Evolutionary conservation across 2,113 vertebrate genomes (phyloP), one percentile per base, ranked within the genome.

Genomic region (Vireo altiloquus): DNA sequence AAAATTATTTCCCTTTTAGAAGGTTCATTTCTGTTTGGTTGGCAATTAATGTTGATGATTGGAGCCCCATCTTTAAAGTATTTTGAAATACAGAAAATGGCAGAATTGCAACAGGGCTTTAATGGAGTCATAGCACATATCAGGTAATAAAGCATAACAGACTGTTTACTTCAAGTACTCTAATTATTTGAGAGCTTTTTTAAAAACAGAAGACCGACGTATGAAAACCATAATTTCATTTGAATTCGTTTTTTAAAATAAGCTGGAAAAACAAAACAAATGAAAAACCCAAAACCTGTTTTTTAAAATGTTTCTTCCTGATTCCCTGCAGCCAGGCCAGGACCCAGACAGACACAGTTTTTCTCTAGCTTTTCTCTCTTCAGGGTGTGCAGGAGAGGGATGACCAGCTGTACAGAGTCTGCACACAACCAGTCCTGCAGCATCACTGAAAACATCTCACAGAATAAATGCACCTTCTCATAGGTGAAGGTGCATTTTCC

Each of bases 161-260:
- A 82, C 83, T 98, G 96, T 98, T 98, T 98, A 97, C 96, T 96
- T 75, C 95, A 90, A 94, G 75, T 46, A 54, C 56, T 35, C 78
- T 97, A 98, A 98, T 98, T 97, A 98, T 96, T 98, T 97, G 95
- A 98, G 97, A 97, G 97, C 98, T 98, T 97, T 97, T 95, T 77
- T 47, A 40, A 61, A 91, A 78, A 74, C 37, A 53, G 64, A 56
- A 50, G 77, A 82, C 4, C 0, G 5, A 65, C 64, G 83, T 50
- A 74, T 42, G 83, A 95, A 91, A 92, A 84, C 54, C 60, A 64
- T 60, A 39, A 94, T 94, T 95, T 91, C 5, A 65, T 59, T 92
- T 79, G 30, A 74, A 90, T 70, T 80, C 59, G 39, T 92, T 91
- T 77, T 82, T 25, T 12, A 33, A 93, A 66, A 47, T 18, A 79